Percentiles rank a stretch among this genome's conserved stretches.
phyloP scores from a whole-genome alignment of 2,797 vertebrate genomes.

The Atherinosoma microstoma region DNA sequence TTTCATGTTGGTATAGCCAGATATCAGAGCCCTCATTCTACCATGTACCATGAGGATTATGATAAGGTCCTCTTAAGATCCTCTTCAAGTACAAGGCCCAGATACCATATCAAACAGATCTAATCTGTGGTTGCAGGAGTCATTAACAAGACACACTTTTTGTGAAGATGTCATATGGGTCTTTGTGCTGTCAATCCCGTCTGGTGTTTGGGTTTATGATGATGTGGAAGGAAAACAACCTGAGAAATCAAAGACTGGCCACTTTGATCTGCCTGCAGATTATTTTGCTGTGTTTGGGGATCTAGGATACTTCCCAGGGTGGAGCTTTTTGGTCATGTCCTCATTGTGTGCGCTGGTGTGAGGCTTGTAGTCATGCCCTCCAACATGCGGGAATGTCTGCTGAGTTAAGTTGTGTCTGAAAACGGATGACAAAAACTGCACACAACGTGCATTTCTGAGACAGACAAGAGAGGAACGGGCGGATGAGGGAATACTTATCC shows the following conservation, averaged over 20 bases:
- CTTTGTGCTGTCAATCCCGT: conserved; percentile 56
- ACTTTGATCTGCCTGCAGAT: conserved; percentile 72
- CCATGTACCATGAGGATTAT: conserved; percentile 5
- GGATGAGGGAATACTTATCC: conserved; percentile 13
- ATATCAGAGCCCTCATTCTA: conserved; percentile 32
- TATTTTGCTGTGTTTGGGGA: conserved; percentile 45
- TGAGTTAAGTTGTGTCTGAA: conserved; percentile 35
- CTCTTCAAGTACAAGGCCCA: conserved; percentile 4
- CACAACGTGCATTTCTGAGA: conserved; percentile 3
- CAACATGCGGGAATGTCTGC: conserved; percentile 60
- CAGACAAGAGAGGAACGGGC: conserved; percentile 38
- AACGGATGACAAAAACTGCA: conserved; percentile 6
- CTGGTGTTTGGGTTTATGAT: conserved; percentile 76
- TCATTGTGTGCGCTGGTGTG: conserved; percentile 21
- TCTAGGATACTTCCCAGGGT: conserved; percentile 49
- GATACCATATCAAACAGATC: conserved; percentile 27
- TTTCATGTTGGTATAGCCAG: conserved; percentile 6
- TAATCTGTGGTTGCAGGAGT: conserved; percentile 32
- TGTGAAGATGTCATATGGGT: conserved; percentile 52
- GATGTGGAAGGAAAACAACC: conserved; percentile 54
- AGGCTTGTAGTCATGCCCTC: conserved; percentile 41
- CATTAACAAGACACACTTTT: conserved; percentile 50
- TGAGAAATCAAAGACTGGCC: conserved; percentile 50
- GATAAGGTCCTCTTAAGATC: conserved; percentile 47
- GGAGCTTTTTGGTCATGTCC: conserved; percentile 19